Conservation (phyloP, 2,888 invertebrate species). For the Phorcus lineatus region DNA sequence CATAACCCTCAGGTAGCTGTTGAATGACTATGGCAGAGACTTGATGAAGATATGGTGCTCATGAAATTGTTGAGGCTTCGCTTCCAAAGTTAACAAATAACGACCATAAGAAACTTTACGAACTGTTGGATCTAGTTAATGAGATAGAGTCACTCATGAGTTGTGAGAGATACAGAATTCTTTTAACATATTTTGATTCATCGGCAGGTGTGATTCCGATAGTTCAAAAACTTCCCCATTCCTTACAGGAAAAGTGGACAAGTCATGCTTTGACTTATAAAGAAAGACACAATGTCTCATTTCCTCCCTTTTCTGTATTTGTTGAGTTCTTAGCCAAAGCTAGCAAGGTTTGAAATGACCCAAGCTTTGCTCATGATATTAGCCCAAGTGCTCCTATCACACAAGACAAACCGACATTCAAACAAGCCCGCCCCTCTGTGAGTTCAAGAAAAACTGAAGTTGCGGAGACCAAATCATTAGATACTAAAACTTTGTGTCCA, state of each 20-base stretch:
- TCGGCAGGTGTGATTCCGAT: slow-evolving; percentile 30
- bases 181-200: slow-evolving; percentile 29
- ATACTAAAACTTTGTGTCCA: no score
- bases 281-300: background rate
- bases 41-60: slow-evolving; percentile 34
- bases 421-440: background rate
- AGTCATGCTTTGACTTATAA: slow-evolving; percentile 24
- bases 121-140: slow-evolving; percentile 28
- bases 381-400: background rate
- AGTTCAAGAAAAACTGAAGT: background rate
- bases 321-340: slow-evolving; percentile 8
- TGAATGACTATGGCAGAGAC: slow-evolving; percentile 28
- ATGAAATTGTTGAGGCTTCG: slow-evolving; percentile 31
- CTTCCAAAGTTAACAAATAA: slow-evolving; percentile 29
- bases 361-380: slow-evolving; percentile 10
- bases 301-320: slow-evolving; percentile 30
- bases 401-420: background rate
- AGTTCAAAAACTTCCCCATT: slow-evolving; percentile 32
- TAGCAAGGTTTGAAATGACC: slow-evolving; percentile 11
- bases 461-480: background rate
- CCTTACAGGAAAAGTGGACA: slow-evolving; percentile 32
- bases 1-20: slow-evolving; percentile 22
- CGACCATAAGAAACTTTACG: slow-evolving; percentile 34
- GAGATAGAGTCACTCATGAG: slow-evolving; percentile 24
- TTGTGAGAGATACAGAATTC: background rate